These are phyloP conservation scores for Scaptodrosophila latifasciaeformis DNA, from an alignment of 2,888 invertebrate genomes.

Conservation along the genomic window DNA sequence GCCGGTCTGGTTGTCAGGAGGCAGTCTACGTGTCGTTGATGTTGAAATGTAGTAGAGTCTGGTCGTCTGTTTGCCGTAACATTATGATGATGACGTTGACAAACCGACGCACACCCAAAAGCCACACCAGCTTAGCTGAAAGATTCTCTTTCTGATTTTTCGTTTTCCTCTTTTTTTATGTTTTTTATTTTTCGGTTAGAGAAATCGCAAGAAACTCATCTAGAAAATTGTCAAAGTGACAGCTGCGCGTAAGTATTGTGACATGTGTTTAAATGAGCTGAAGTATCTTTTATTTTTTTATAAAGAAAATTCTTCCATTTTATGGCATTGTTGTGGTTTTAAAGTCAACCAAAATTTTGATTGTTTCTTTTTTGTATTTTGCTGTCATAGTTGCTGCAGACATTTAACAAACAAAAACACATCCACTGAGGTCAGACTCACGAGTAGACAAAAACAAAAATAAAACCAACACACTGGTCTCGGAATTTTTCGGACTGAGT, in stretches of 20 bases:
- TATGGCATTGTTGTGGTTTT: constrained; percentile 22
- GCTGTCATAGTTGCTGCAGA: constrained; percentile 48
- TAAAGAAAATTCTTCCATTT: background rate
- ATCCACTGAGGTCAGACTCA: background rate
- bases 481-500: no score
- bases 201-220: constrained; percentile 64
- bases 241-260: constrained; percentile 68
- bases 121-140: constrained; percentile 42
- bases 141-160: constrained; percentile 31
- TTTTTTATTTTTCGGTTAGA: constrained; percentile 9
- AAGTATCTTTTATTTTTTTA: constrained; percentile 25
- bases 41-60: constrained; percentile 2
- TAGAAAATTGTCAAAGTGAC: constrained; percentile 69
- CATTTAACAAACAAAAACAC: constrained; percentile 50
- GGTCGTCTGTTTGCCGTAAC: constrained; percentile 23
- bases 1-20: no score
- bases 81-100: constrained; percentile 61
- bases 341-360: constrained; percentile 48
- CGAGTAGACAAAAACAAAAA: background rate
- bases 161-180: constrained; percentile 9
- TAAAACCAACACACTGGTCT: no score
- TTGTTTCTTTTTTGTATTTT: constrained; percentile 47
- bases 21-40: constrained; percentile 4
- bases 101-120: constrained; percentile 51
- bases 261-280: constrained; percentile 70